These are phyloP conservation scores for Solen grandis DNA, from an alignment of 1,140 invertebrate genomes.

Conservation along the genomic window DNA sequence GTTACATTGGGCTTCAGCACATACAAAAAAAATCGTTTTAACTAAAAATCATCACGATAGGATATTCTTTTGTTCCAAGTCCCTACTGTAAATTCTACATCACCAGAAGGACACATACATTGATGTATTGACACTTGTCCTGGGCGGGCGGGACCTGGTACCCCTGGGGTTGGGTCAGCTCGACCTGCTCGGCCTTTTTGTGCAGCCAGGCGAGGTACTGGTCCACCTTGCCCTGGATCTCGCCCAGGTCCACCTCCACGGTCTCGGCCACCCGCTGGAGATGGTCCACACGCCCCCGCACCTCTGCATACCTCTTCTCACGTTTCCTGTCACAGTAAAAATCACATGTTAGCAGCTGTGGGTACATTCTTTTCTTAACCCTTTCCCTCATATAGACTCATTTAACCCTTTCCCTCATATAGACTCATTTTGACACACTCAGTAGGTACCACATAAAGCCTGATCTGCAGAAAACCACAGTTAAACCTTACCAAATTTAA, in stretches of 20 bases:
- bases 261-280: conserved; percentile 60
- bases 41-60: too few species aligned
- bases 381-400: background rate
- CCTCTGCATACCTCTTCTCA: conserved; percentile 63
- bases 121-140: conserved; percentile 55
- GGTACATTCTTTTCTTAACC: background rate
- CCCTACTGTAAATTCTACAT: too few species aligned
- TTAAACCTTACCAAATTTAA: background rate
- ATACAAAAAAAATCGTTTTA: too few species aligned
- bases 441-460: too few species aligned
- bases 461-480: too few species aligned
- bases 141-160: conserved; percentile 81
- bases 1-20: too few species aligned
- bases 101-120: too few species aligned
- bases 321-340: conserved; percentile 57
- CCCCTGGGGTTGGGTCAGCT: conserved; percentile 85
- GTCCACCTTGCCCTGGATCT: conserved; percentile 73
- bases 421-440: too few species aligned
- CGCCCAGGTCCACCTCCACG: conserved; percentile 62
- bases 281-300: conserved; percentile 56
- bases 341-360: background rate
- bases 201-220: conserved; percentile 89
- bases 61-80: too few species aligned
- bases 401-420: background rate
- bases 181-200: conserved; percentile 84